These are phyloP conservation scores for Jacana jacana DNA, from an alignment of 2,113 vertebrate species.

Conservation along the genomic window DNA sequence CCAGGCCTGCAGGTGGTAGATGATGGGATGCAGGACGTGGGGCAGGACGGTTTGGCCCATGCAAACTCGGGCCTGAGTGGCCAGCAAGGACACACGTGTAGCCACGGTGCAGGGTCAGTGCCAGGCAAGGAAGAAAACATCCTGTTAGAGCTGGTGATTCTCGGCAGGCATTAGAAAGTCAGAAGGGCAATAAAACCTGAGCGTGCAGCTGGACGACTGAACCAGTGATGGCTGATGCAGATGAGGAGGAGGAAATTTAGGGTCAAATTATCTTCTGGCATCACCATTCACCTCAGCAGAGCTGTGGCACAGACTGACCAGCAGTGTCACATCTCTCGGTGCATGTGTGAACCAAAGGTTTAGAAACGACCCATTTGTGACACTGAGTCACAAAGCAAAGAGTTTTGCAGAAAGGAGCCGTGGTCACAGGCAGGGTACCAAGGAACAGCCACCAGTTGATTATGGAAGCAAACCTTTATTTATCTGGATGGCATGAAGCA, in stretches of 20 bases:
- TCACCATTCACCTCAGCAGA: accelerated
- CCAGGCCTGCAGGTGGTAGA: accelerated
- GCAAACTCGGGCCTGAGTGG: background rate
- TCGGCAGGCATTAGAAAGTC: background rate
- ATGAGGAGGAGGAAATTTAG: background rate
- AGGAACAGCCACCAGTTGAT: background rate
- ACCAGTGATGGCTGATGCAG: background rate
- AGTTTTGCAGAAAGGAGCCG: background rate
- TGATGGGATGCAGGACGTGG: accelerated
- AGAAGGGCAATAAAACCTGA: background rate
- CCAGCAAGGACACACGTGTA: background rate
- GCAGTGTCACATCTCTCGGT: accelerated
- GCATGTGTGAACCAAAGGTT: background rate
- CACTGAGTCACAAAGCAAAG: background rate
- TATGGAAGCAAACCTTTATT: background rate
- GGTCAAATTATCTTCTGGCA: background rate
- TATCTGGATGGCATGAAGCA: background rate
- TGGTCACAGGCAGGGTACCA: background rate
- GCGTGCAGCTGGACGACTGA: accelerated
- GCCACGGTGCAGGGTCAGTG: accelerated
- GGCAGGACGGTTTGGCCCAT: background rate
- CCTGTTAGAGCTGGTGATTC: background rate
- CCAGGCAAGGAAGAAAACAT: accelerated
- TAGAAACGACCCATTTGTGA: background rate
- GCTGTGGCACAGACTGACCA: background rate